Conservation (phyloP, 2,888 invertebrate species). For the Leucoma salicis region DNA sequence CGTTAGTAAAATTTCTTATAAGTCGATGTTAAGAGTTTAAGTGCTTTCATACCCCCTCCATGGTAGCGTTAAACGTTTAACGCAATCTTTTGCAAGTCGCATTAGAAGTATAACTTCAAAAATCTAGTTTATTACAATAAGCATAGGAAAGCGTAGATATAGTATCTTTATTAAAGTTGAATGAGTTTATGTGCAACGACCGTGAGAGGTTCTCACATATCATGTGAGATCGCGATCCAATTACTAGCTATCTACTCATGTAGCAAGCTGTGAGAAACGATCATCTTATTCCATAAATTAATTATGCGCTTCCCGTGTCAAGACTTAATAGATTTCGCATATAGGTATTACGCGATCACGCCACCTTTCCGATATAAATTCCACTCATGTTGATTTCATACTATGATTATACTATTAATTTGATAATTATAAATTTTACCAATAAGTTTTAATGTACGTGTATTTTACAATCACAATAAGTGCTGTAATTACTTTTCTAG, state of each 20-base stretch:
- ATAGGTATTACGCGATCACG: no score
- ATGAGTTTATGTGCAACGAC: slow-evolving; percentile 47
- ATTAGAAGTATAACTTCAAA: no score
- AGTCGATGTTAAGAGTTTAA: no score
- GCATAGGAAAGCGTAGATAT: slow-evolving; percentile 33
- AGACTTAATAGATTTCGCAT: slow-evolving; percentile 19
- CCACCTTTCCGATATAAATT: not conserved
- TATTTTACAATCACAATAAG: not conserved
- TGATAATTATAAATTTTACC: not conserved
- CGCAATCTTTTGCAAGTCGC: no score
- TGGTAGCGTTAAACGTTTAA: no score
- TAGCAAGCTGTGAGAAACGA: slow-evolving; percentile 58
- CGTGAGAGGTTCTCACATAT: slow-evolving; percentile 70
- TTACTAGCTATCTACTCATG: slow-evolving; percentile 46
- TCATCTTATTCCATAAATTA: slow-evolving; percentile 35
- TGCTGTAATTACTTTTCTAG: not conserved
- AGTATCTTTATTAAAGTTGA: slow-evolving; percentile 48
- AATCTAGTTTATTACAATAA: no score
- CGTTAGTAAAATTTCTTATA: no score
- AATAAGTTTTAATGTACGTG: no score
- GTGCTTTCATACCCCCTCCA: no score
- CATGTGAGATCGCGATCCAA: slow-evolving; percentile 62
- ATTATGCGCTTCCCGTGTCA: slow-evolving; percentile 40
- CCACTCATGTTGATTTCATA: no score
- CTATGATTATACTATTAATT: not conserved